phyloP scores from a whole-genome alignment of 2,888 invertebrate species.

The Eulithis testata region DNA sequence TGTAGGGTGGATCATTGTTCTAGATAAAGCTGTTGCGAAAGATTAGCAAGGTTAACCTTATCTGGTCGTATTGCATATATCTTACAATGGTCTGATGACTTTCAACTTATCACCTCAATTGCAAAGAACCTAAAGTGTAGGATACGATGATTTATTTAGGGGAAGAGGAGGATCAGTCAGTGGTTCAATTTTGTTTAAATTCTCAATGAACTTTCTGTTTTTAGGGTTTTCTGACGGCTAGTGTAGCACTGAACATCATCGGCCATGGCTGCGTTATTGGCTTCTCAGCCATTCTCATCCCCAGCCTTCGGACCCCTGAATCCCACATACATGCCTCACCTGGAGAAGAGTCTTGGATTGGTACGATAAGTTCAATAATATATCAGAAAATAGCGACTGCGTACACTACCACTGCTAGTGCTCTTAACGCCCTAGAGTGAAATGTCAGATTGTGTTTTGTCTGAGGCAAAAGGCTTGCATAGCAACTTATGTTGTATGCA shows the following conservation, averaged over 20 bases:
- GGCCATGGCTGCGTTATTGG: conserved; percentile 80
- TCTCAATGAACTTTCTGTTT: conserved; percentile 36
- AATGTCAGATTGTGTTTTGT: neutral
- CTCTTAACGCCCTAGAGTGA: neutral
- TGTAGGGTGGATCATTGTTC: too few species aligned
- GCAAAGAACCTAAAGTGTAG: too few species aligned
- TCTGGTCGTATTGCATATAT: too few species aligned
- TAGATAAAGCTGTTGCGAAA: conserved; percentile 6
- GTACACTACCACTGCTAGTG: neutral
- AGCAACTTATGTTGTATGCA: too few species aligned
- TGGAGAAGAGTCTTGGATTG: conserved; percentile 85
- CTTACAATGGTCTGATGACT: too few species aligned
- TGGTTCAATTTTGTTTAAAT: neutral
- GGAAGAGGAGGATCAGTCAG: too few species aligned
- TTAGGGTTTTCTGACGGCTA: conserved; percentile 73
- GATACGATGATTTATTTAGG: too few species aligned
- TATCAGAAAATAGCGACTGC: too few species aligned
- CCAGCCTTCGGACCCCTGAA: conserved; percentile 77
- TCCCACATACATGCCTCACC: conserved; percentile 73
- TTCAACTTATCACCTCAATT: too few species aligned
- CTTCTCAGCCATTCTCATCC: conserved; percentile 85
- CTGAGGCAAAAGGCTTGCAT: too few species aligned
- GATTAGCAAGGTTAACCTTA: neutral
- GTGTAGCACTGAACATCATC: conserved; percentile 69
- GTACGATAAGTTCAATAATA: conserved; percentile 47